Evolutionary conservation across 2,888 invertebrate species (phyloP).

Genomic region (Plebejus melissa): DNA sequence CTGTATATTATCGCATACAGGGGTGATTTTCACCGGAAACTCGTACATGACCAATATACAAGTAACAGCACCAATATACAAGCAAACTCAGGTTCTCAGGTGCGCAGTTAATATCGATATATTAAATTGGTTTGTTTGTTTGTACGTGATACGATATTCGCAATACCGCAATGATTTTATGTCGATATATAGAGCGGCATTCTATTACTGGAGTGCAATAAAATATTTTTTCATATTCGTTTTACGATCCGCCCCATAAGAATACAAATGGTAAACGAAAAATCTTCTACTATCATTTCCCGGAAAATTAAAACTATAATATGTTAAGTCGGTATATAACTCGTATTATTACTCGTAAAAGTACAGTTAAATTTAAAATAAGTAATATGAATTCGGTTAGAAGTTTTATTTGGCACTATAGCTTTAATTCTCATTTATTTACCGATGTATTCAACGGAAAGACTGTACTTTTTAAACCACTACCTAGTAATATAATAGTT

Average conservation of each 20-base stretch:
- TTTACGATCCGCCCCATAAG: constrained; percentile 21
- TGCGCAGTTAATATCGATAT: constrained; percentile 3
- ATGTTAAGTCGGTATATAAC: neutral
- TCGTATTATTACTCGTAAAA: neutral
- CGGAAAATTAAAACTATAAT: neutral
- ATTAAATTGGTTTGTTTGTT: constrained; percentile 13
- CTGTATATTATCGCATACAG: too few relatives aligned
- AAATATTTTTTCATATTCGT: constrained; percentile 24
- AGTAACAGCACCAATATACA: neutral
- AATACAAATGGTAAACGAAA: constrained; percentile 14
- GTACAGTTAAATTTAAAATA: neutral
- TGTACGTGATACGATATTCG: constrained; percentile 21
- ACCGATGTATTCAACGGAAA: too few relatives aligned
- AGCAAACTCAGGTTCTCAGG: neutral
- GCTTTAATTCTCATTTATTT: too few relatives aligned
- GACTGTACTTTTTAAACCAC: too few relatives aligned
- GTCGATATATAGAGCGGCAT: neutral
- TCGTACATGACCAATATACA: constrained; percentile 5
- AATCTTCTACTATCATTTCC: neutral
- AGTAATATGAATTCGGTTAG: neutral
- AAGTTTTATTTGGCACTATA: neutral
- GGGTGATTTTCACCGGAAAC: neutral
- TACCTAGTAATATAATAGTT: too few relatives aligned
- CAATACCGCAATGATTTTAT: constrained; percentile 13
- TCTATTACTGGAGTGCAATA: constrained; percentile 18